Percentiles rank a stretch among this genome's conserved stretches.
Conservation (phyloP, 2,113 vertebrate genomes). For the Galbula dea region DNA sequence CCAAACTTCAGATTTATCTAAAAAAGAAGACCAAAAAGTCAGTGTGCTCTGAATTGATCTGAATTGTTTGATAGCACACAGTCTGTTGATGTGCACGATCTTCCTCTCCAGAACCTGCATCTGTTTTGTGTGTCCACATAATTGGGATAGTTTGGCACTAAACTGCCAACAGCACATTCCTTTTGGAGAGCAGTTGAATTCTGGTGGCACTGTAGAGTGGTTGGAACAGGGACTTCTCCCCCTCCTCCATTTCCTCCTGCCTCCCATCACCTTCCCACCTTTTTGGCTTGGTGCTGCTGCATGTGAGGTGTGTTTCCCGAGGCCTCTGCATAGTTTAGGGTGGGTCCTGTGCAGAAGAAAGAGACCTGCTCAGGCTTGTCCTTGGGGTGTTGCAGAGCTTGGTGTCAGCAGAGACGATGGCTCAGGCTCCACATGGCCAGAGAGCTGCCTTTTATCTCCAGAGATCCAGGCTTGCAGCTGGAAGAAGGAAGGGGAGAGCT, state of each 20-base stretch:
- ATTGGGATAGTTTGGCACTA: neutral
- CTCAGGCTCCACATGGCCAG: neutral
- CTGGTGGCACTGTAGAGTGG: neutral
- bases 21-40: neutral
- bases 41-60: rapidly evolving
- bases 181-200: neutral
- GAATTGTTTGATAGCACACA: rapidly evolving
- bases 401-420: neutral
- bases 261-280: neutral
- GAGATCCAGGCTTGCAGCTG: neutral
- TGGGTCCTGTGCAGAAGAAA: slow-evolving; percentile 11
- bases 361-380: slow-evolving; percentile 28
- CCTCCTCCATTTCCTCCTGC: neutral
- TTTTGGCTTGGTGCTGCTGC: neutral
- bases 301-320: neutral
- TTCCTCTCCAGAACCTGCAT: neutral
- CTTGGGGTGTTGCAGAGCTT: neutral
- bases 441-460: neutral
- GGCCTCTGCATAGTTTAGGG: neutral
- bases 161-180: neutral
- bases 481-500: neutral
- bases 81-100: neutral
- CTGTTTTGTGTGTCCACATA: neutral
- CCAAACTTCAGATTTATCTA: neutral
- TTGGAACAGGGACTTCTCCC: neutral